Base-by-base conservation (phyloP, 2,797 vertebrate genomes). In the Dermochelys coriacea region DNA sequence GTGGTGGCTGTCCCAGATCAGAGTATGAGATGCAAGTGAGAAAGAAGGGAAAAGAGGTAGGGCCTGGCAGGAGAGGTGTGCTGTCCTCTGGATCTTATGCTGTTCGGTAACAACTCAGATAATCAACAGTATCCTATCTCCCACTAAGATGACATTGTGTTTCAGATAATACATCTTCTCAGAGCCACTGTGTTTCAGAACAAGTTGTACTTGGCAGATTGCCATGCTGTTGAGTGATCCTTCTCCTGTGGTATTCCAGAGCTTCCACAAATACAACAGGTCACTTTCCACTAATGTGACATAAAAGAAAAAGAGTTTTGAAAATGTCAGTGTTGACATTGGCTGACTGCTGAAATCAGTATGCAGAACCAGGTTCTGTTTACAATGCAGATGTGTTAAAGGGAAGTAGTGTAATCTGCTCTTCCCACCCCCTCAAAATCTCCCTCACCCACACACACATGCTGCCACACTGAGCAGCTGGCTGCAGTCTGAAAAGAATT, bases 231-330 rank as follows among this genome's bases (percentile, higher is more conserved):
- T 87, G 93, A 97, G 74, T 87, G 95, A 98, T 98, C 94, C 94
- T 97, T 96, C 96, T 96, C 97, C 94, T 93, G 90, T 2, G 45
- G 95, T 97, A 98, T 97, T 97, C 97, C 96, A 97, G 80, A 96
- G 95, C 97, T 95, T 97, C 95, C 96, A 97, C 90, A 97, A 96
- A 98, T 88, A 97, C 87, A 96, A 85, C 93, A 97, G 97, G 85
- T 97, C 96, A 97, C 96, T 98, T 97, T 75, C 93, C 85, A 88
- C 93, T 97, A 97, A 94, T 94, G 95, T 59, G 89, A 97, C 87
- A 97, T 93, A 95, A 97, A 96, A 97, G 91, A 95, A 95, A 97
- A 89, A 96, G 82, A 95, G 41, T 41, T 41, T 51, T 95, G 91
- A 96, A 96, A 97, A 97, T 96, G 84, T 95, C 94, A 88, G 81